These are phyloP conservation scores for Notamacropus eugenii DNA, from an alignment of 2,797 vertebrate species.

Conservation along the genomic window DNA sequence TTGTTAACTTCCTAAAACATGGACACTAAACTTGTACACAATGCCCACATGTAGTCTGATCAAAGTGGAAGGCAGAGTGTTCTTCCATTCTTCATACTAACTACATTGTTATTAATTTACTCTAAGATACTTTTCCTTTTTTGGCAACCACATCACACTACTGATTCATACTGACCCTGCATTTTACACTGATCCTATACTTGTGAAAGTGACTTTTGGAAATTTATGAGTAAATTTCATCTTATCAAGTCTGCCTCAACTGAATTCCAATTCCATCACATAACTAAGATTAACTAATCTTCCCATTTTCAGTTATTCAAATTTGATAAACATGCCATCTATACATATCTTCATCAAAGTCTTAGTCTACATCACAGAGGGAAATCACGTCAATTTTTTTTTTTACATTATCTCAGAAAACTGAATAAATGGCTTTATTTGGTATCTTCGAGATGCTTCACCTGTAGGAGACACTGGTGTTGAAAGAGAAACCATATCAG, in stretches of 20 bases:
- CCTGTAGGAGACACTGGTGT: conserved; percentile 87
- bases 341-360: background rate
- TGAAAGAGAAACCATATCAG: conserved; percentile 92
- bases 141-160: background rate
- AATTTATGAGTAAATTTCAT: background rate
- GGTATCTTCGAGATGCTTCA: conserved; percentile 94
- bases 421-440: conserved; percentile 85
- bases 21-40: background rate
- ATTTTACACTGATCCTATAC: background rate
- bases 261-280: background rate
- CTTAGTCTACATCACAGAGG: background rate
- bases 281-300: background rate
- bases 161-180: background rate
- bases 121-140: background rate
- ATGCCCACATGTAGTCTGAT: background rate
- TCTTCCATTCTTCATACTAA: background rate
- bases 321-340: background rate
- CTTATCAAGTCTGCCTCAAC: background rate
- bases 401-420: conserved; percentile 84
- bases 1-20: background rate
- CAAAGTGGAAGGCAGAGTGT: background rate
- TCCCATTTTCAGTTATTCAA: background rate
- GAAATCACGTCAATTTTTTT: background rate
- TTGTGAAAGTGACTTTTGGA: background rate
- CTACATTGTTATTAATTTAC: background rate